Percentiles rank a stretch among this genome's conserved stretches.
phyloP scores from a whole-genome alignment of 2,888 invertebrate species.

The Lottia scabra region DNA sequence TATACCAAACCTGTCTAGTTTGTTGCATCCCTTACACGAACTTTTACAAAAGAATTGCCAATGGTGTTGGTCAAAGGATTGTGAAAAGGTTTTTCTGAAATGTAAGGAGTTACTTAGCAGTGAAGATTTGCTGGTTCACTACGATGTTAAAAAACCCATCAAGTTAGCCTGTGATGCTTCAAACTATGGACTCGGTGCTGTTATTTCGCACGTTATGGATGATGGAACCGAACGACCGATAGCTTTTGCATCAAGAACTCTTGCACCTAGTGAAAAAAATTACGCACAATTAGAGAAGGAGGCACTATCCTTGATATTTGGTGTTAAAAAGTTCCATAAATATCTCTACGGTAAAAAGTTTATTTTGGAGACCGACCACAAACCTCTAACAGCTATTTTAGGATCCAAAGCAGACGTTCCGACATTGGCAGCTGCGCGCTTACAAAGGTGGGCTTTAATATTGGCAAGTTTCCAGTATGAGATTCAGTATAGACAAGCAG shows the following conservation, averaged over 20 bases:
- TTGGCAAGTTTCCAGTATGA: constrained; percentile 61
- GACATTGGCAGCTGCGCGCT: constrained; percentile 51
- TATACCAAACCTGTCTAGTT: too few relatives aligned
- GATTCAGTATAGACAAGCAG: constrained; percentile 53
- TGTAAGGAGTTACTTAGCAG: too few relatives aligned
- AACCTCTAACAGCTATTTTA: constrained; percentile 63
- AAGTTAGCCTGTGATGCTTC: constrained; percentile 38
- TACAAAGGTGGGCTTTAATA: constrained; percentile 50
- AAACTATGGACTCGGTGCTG: constrained; percentile 39
- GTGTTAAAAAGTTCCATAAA: constrained; percentile 21
- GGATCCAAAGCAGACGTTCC: constrained; percentile 54
- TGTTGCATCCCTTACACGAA: too few relatives aligned
- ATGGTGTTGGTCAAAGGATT: too few relatives aligned
- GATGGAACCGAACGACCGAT: too few relatives aligned
- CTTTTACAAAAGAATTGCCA: too few relatives aligned
- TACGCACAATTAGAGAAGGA: too few relatives aligned
- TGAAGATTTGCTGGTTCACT: constrained; percentile 26
- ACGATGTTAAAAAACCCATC: constrained; percentile 27
- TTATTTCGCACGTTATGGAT: constrained; percentile 29
- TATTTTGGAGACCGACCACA: constrained; percentile 66
- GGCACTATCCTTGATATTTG: too few relatives aligned
- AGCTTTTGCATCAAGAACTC: too few relatives aligned
- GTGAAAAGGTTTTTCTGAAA: too few relatives aligned
- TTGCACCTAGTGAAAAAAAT: too few relatives aligned
- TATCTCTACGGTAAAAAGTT: constrained; percentile 59